A percentile compares a stretch with the other conserved stretches of the same genome.
Conservation (phyloP, 2,888 invertebrate genomes). For the Belgica antarctica region DNA sequence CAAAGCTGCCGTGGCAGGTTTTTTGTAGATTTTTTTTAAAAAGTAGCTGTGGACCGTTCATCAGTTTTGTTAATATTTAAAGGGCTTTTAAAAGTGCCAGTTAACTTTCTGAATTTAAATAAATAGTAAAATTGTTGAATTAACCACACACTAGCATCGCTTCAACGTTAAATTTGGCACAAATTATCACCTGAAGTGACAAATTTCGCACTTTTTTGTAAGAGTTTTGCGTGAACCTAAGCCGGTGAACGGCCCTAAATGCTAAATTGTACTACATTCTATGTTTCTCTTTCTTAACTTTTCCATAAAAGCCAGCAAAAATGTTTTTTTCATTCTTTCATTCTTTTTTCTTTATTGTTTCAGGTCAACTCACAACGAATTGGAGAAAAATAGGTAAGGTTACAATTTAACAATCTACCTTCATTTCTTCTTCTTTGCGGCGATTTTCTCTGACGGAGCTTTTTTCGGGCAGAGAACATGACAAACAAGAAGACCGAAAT, state of each 20-base stretch:
- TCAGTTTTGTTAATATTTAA: no score
- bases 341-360: slow-evolving; percentile 39
- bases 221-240: no score
- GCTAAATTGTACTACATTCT: no score
- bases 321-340: slow-evolving; percentile 14
- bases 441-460: neutral
- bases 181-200: no score
- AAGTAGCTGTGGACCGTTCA: neutral
- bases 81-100: no score
- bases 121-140: no score
- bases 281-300: neutral
- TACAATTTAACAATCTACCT: slow-evolving; percentile 17
- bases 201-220: no score
- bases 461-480: neutral
- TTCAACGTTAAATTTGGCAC: no score
- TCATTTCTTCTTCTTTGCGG: slow-evolving; percentile 14
- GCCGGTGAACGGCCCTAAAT: no score
- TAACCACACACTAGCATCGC: no score
- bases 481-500: no score
- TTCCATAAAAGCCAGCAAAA: neutral
- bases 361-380: slow-evolving; percentile 44
- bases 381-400: slow-evolving; percentile 44
- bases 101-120: no score
- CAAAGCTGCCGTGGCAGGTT: slow-evolving; percentile 3
- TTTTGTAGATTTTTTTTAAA: neutral